Conservation (phyloP, 1,140 invertebrate genomes). For the Paraescarpia echinospica region DNA sequence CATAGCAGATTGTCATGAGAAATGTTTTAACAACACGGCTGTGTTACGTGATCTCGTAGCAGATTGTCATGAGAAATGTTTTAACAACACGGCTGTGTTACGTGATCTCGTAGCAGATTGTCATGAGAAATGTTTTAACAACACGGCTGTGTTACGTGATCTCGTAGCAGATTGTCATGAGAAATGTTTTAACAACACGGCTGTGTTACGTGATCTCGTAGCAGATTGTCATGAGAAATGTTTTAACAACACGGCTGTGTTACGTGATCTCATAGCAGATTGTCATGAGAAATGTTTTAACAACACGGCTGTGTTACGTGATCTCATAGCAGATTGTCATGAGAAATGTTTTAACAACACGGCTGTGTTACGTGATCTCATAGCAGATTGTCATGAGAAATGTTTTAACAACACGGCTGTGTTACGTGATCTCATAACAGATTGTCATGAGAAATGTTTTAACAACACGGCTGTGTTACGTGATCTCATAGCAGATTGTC, state of each 20-base stretch:
- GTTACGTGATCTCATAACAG: neutral
- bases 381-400: neutral
- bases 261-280: neutral
- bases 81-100: too few relatives aligned
- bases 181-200: neutral
- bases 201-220: neutral
- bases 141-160: neutral
- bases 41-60: neutral
- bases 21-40: neutral
- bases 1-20: neutral
- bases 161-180: neutral
- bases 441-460: neutral
- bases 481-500: neutral
- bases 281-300: neutral
- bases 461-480: neutral
- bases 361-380: neutral
- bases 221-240: neutral
- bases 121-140: neutral
- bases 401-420: neutral
- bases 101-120: neutral
- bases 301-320: neutral
- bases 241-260: neutral
- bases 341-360: neutral
- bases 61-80: neutral
- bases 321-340: neutral